Percentiles rank a stretch among this genome's conserved stretches.
Conservation (phyloP, 2,888 invertebrate genomes). For the Catotricha subobsoleta region DNA sequence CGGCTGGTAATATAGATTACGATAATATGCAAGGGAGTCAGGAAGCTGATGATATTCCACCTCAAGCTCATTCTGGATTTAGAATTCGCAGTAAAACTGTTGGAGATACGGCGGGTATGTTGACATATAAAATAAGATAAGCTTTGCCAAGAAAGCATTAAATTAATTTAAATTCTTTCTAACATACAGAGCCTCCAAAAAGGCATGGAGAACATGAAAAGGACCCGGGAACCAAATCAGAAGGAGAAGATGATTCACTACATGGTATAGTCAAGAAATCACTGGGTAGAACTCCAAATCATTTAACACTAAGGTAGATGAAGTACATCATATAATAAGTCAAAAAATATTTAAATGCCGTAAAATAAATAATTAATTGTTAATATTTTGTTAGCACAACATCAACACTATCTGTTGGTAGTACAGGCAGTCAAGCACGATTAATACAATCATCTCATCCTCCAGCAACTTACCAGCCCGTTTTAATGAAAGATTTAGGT, state of each 20-base stretch:
- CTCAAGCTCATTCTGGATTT: conserved; percentile 36
- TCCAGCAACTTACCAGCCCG: conserved; percentile 79
- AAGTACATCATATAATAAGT: neutral
- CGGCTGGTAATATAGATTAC: conserved; percentile 70
- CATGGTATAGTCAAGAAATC: conserved; percentile 42
- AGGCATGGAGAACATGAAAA: conserved; percentile 35
- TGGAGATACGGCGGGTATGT: conserved; percentile 38
- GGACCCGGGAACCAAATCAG: conserved; percentile 65
- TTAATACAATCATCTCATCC: conserved; percentile 88
- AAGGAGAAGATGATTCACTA: conserved; percentile 70
- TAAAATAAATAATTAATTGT: too few species aligned
- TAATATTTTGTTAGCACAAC: conserved; percentile 50
- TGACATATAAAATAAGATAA: neutral
- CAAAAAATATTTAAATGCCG: conserved; percentile 1
- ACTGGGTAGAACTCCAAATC: conserved; percentile 81
- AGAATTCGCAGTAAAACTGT: conserved; percentile 81
- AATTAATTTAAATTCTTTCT: neutral
- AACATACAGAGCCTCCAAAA: conserved; percentile 19
- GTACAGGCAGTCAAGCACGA: conserved; percentile 82
- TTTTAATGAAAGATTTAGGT: conserved; percentile 78
- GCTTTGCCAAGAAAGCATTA: neutral
- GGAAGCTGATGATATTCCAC: conserved; percentile 45
- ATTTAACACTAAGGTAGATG: conserved; percentile 61
- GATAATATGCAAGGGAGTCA: conserved; percentile 62
- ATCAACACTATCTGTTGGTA: conserved; percentile 83